Conservation (phyloP, 2,888 invertebrate genomes). For the Congeria kusceri region DNA sequence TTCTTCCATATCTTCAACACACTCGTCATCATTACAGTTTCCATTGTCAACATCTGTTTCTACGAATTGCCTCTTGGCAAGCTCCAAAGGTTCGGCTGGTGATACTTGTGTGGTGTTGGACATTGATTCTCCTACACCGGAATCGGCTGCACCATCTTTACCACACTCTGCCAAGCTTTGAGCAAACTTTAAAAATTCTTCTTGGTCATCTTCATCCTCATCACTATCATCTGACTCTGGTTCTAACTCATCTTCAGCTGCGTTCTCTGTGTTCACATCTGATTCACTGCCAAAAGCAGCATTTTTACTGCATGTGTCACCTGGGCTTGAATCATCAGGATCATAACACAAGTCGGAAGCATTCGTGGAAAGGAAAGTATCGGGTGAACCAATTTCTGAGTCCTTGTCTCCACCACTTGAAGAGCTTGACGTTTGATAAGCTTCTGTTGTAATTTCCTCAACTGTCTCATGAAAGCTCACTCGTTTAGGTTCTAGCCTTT, state of each 20-base stretch:
- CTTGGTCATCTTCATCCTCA: slow-evolving; percentile 58
- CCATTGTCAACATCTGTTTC: slow-evolving; percentile 57
- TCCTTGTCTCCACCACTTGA: slow-evolving; percentile 50
- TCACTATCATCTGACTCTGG: slow-evolving; percentile 42
- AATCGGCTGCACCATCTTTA: slow-evolving; percentile 76
- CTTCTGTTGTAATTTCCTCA: slow-evolving; percentile 60
- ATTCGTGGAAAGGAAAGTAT: slow-evolving; percentile 54
- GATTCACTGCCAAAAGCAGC: slow-evolving; percentile 1
- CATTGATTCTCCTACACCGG: slow-evolving; percentile 72
- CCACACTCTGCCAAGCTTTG: slow-evolving; percentile 74
- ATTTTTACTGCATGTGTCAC: slow-evolving; percentile 21
- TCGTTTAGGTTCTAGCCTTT: slow-evolving; percentile 66
- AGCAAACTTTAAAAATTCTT: slow-evolving; percentile 71
- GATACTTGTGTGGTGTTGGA: slow-evolving; percentile 68
- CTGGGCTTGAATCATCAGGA: slow-evolving; percentile 31
- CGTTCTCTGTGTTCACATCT: background rate
- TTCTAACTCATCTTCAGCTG: background rate
- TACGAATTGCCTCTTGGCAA: slow-evolving; percentile 42
- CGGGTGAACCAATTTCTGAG: slow-evolving; percentile 51
- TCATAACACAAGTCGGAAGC: slow-evolving; percentile 63
- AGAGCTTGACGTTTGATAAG: slow-evolving; percentile 58
- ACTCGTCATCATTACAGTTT: slow-evolving; percentile 33
- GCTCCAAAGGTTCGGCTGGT: slow-evolving; percentile 70
- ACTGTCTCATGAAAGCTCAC: slow-evolving; percentile 77
- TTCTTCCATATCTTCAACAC: slow-evolving; percentile 1